These are phyloP conservation scores for Ranitomeya variabilis DNA, from an alignment of 2,113 vertebrate genomes.

Conservation along the genomic window DNA sequence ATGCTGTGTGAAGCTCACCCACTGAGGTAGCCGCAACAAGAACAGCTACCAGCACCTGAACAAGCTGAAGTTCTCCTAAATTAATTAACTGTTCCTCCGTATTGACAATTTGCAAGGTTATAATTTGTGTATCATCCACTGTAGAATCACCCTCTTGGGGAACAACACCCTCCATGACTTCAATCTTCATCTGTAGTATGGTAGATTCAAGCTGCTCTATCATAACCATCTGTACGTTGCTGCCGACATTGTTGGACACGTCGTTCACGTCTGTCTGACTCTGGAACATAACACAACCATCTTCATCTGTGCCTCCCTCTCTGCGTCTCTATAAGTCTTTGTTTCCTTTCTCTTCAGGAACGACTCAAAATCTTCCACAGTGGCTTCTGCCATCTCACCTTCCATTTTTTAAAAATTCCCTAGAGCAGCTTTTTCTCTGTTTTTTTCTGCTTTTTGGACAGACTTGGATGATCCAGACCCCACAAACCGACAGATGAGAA, in stretches of 20 bases:
- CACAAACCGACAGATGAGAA: conserved; percentile 51
- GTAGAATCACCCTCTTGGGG: conserved; percentile 87
- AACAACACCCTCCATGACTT: conserved; percentile 88
- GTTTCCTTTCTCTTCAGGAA: conserved; percentile 90
- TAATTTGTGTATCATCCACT: conserved; percentile 95
- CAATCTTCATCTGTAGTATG: conserved; percentile 95
- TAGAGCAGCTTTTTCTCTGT: conserved; percentile 69
- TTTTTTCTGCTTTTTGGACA: conserved; percentile 76
- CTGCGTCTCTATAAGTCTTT: conserved; percentile 84
- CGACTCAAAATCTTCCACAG: conserved; percentile 85
- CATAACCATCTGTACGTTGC: conserved; percentile 93
- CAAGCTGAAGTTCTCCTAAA: conserved; percentile 92
- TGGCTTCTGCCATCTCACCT: conserved; percentile 83
- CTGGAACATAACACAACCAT: conserved; percentile 83
- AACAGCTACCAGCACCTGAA: conserved; percentile 92
- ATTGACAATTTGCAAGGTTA: conserved; percentile 96
- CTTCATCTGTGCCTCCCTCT: conserved; percentile 83
- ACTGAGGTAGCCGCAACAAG: conserved; percentile 84
- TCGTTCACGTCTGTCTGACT: conserved; percentile 81
- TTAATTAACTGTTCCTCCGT: conserved; percentile 97
- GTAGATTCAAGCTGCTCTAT: conserved; percentile 93
- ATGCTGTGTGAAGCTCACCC: conserved; percentile 90
- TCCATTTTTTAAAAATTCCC: conserved; percentile 81
- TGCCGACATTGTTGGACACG: conserved; percentile 81
- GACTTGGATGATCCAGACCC: conserved; percentile 59